Base-by-base conservation (phyloP, 1,140 invertebrate genomes). In the Megathymus violae region DNA sequence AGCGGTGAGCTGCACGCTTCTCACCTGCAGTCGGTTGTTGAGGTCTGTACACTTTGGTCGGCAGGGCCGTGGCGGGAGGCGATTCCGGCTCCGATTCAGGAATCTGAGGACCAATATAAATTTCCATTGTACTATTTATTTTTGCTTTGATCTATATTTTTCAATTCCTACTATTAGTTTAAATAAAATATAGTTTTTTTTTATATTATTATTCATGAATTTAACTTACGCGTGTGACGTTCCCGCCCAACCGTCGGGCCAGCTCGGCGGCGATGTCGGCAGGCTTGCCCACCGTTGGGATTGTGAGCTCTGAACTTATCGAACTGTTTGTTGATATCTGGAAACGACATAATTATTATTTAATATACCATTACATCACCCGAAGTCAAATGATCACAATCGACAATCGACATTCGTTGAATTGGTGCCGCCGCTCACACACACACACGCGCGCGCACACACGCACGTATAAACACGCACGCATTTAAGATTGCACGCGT, bases 261-360 rank as follows among this genome's bases (percentile, higher is more conserved):
- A 95, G 78, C 70, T 94, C 93, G 48, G 93, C 93, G 0, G 93
- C 94, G 72, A 94, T 93, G 67, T 89, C 92, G 0, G 92, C 84
- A 7, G 82, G 79, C 14, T 74, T 75, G 36, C 67, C 58, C 43
- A 60, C 63, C 1, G 44, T 19, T 5, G 69, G 64, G 3, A 62
- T 46, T 0, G 58, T 62, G 11, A 48, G 41, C 22, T 74, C 76
- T 0, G 78, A 80, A 0, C 67, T 59, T 4, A 65, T 64, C 0
- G 67, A 68, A 40, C 67, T 74, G 14, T 25, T 62, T 0, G 71
- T 68, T 1, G 78, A 78, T 59, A 74, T 52, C 78, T 80, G 47
- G 6, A 46, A 25, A 50, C 7, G 43, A 62, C 19, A 9, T 17
- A 17, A 38, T 5, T n/a, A 34, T 47, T 27, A 14, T 22, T 9